Evolutionary conservation across 2,888 invertebrate genomes (phyloP), one percentile per base, ranked within the genome.

Genomic region (Diarsia brunnea): DNA sequence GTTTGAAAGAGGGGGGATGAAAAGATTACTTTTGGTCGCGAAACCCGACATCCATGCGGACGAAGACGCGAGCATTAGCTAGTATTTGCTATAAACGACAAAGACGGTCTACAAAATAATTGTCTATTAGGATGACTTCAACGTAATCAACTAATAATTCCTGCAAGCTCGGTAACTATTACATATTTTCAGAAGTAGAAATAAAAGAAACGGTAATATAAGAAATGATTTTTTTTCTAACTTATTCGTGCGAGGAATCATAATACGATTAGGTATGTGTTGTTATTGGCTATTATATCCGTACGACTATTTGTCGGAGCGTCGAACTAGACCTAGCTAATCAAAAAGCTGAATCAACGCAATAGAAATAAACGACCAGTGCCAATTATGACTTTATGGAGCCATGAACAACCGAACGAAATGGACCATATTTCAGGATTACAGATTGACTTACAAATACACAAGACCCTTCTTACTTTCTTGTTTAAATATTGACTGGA

Each of bases 391-490:
- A 63, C 43, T 63, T 63, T 43, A 63, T 63, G 63, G 58, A 67
- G 63, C 66, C 38, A 19, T 43, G 31, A 81, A 53, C 14, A 58
- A 24, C 38, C n/a, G 58, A 53, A n/a, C n/a, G 47, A 60, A 84
- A 49, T 51, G 16, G 53, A 53, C 24, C 47, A 69, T 61, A 76
- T 70, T 64, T 68, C 53, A 77, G 58, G 53, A 81, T 67, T 72
- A 84, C 49, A 65, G 53, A 66, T 60, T 51, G 43, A 38, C 60
- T 58, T 67, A 69, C 81, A 53, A 69, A 81, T 84, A 49, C 19
- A 27, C 58, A 21, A 58, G 58, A 27, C 38, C 27, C 16, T 53
- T 4, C 49, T 38, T 70, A 66, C 31, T 65, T 65, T 68, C 47
- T 64, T 69, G 64, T 65, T 66, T 53, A 55, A 73, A 84, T 81